These are phyloP conservation scores for Lytechinus variegatus DNA, from an alignment of 35 echinoderm and acorn worm genomes.

Conservation along the genomic window DNA sequence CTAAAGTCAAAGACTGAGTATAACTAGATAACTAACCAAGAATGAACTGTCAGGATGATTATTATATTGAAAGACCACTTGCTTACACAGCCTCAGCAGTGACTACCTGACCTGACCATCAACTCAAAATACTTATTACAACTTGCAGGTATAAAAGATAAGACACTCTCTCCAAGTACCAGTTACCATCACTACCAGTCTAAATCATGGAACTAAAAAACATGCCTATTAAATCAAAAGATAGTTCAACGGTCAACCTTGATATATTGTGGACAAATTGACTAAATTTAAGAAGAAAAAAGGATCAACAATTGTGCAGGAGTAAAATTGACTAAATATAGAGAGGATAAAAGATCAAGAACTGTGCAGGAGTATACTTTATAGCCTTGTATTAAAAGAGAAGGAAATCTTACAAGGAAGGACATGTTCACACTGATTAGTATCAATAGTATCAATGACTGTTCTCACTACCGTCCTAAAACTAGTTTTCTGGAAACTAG, in stretches of 20 bases:
- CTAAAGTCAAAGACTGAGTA: too few species aligned
- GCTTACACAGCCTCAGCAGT: too few species aligned
- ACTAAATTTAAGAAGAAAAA: not conserved
- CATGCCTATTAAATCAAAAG: not conserved
- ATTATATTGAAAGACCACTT: too few species aligned
- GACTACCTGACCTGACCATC: not conserved
- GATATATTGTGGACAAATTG: not conserved
- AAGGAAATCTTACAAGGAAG: not conserved
- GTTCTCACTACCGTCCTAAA: too few species aligned
- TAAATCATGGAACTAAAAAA: not conserved
- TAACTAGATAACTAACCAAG: too few species aligned
- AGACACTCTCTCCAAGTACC: too few species aligned
- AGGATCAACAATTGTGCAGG: not conserved
- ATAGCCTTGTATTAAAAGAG: not conserved
- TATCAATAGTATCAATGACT: too few species aligned
- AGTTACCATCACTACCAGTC: not conserved
- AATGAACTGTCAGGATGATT: too few species aligned
- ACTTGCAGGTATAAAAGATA: too few species aligned
- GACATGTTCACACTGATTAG: too few species aligned
- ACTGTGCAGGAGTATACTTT: not conserved
- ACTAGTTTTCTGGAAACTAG: too few species aligned
- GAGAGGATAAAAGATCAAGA: not conserved
- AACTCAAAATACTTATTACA: too few species aligned
- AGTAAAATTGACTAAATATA: not conserved
- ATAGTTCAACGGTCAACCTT: not conserved